Percentiles rank a stretch among this genome's conserved stretches.
Conservation (phyloP, 2,888 invertebrate genomes). For the Acrobasis repandana region DNA sequence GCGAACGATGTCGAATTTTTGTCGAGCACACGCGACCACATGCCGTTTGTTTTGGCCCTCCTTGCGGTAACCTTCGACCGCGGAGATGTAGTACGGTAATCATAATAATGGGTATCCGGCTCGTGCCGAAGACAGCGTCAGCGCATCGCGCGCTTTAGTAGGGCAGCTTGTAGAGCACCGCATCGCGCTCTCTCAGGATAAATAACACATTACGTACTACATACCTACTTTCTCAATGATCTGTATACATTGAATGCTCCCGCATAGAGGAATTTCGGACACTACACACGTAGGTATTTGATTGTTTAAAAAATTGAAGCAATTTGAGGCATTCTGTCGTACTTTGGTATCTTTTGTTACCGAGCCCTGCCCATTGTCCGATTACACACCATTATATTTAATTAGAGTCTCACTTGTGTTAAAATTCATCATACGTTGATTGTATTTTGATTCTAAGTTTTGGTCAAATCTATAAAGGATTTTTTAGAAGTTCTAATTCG, state of each 20-base stretch:
- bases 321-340: no score
- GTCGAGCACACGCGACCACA: slow-evolving; percentile 82
- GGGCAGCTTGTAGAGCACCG: not conserved
- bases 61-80: slow-evolving; percentile 44
- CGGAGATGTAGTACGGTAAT: slow-evolving; percentile 25
- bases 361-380: no score
- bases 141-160: slow-evolving; percentile 19
- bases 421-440: no score
- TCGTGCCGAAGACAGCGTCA: slow-evolving; percentile 20
- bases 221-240: slow-evolving; percentile 7
- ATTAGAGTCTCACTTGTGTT: no score
- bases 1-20: slow-evolving; percentile 83
- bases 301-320: no score
- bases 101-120: slow-evolving; percentile 26
- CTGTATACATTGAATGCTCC: not conserved
- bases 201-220: slow-evolving; percentile 3
- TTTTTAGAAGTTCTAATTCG: no score
- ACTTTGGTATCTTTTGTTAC: no score
- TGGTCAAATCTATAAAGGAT: no score
- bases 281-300: no score
- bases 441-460: no score
- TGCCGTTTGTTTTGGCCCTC: slow-evolving; percentile 79
- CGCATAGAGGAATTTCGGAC: not conserved
- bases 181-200: not conserved
- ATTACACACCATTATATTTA: no score